phyloP scores from a whole-genome alignment of 2,113 vertebrate genomes.

The Mesitornis unicolor region DNA sequence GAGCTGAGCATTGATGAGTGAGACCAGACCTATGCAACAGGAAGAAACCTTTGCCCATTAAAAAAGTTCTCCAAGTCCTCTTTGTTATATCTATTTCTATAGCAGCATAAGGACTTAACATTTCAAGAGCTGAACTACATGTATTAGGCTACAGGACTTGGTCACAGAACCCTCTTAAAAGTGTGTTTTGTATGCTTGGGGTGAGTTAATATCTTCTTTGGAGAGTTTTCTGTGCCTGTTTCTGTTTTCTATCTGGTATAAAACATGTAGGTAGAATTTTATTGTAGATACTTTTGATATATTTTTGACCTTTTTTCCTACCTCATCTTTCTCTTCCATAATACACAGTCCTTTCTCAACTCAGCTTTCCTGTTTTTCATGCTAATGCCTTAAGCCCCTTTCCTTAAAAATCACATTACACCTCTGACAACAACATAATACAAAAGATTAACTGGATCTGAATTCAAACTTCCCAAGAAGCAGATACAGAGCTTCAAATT shows the following conservation, averaged over 20 bases:
- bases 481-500: background rate
- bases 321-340: background rate
- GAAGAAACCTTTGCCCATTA: background rate
- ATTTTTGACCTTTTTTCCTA: background rate
- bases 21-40: background rate
- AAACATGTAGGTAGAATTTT: background rate
- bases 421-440: background rate
- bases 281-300: background rate
- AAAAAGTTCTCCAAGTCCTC: background rate
- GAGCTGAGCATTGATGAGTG: background rate
- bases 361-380: background rate
- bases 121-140: background rate
- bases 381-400: fast-evolving
- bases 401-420: background rate
- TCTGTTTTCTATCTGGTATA: background rate
- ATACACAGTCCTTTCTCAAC: background rate
- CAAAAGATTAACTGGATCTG: background rate
- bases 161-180: background rate
- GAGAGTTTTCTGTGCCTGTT: background rate
- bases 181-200: background rate
- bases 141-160: background rate
- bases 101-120: background rate
- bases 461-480: background rate
- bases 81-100: background rate
- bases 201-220: background rate